Base-by-base conservation (phyloP, 2,797 vertebrate species). In the Sardinella longiceps region DNA sequence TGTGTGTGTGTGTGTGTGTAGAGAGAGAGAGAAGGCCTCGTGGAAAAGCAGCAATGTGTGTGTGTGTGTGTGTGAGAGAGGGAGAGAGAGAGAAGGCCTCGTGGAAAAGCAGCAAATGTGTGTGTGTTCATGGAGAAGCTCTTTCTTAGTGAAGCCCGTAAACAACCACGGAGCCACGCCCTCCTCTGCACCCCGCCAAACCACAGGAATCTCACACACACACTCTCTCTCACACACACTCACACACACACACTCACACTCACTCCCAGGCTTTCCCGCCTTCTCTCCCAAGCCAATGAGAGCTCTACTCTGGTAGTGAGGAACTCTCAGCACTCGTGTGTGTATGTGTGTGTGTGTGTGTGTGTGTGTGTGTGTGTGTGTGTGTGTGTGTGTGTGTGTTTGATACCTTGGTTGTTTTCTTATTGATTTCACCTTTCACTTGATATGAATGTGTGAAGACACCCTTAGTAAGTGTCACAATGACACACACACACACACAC, bases 161-260 rank as follows among this genome's bases (percentile, higher is more conserved):
- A 94, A 95, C 93, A 93, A 89, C 91, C 82, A 85, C 83, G 87
- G 93, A 88, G 88, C 94, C 95, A n/a, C n/a, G n/a, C n/a, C n/a
- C 92, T 93, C 94, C 89, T 89, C 85, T 89, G 82, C 88, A 45
- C 85, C 28, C 80, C 92, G 94, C 94, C 95, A 95, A 95, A 90
- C 94, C 94, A 95, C 95, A 95, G 94, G 94, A 95, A 95, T 95
- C 94, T 53, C 51, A 20, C 51, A 23, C 81, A 84, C 33, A 82
- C 15, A 23, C 43, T 0, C 46, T 20, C 60, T 15, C 60, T 18
- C 50, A 18, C 14, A 10, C 48, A 10, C 48, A 18, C 50, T 2
- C 50, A 18, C 50, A 2, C 50, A 3, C 51, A 18, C 51, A 20
- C 51, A 20, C 51, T 20, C 51, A 20, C 51, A 53, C 51, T 3